Conservation (phyloP, 1,140 invertebrate species). For the Linepithema humile region DNA sequence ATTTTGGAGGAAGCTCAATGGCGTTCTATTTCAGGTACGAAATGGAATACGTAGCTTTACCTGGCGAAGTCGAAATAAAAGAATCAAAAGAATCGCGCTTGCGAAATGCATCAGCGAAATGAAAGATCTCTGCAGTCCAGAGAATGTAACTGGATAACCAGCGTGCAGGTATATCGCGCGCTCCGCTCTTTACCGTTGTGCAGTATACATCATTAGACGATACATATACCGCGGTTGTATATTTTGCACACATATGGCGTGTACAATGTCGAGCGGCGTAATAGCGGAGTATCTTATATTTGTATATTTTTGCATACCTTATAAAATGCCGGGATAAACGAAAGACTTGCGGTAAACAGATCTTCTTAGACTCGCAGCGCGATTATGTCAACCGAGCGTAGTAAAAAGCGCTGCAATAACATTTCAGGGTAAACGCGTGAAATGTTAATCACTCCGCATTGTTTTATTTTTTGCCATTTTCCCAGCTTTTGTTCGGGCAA, state of each 20-base stretch:
- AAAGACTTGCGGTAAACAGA: not conserved
- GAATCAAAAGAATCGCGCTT: slow-evolving; percentile 14
- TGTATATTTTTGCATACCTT: not conserved
- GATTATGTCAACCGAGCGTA: not conserved
- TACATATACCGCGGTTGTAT: not conserved
- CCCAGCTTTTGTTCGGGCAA: slow-evolving; percentile 27
- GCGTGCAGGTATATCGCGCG: not conserved
- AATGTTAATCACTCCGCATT: slow-evolving; percentile 7
- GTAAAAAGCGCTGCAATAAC: slow-evolving; percentile 26
- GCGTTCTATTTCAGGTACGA: slow-evolving; percentile 25
- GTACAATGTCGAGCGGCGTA: not conserved
- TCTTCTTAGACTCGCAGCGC: not conserved
- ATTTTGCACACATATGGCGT: not conserved
- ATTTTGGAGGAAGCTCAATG: slow-evolving; percentile 37
- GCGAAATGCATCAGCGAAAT: slow-evolving; percentile 49
- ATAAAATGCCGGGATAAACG: not conserved
- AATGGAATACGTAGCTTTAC: slow-evolving; percentile 34
- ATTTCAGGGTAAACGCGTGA: not conserved
- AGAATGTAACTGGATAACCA: slow-evolving; percentile 46
- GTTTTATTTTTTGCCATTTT: not conserved
- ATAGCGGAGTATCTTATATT: slow-evolving; percentile 6
- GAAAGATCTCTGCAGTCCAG: slow-evolving; percentile 24
- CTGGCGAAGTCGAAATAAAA: slow-evolving; percentile 34
- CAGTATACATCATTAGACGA: slow-evolving; percentile 51
- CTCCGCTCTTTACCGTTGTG: slow-evolving; percentile 17